Percentiles rank a stretch among this genome's conserved stretches.
These are phyloP conservation scores for Kuschelorhynchus macadamiae DNA, from an alignment of 2,888 invertebrate species.

Conservation along the genomic window DNA sequence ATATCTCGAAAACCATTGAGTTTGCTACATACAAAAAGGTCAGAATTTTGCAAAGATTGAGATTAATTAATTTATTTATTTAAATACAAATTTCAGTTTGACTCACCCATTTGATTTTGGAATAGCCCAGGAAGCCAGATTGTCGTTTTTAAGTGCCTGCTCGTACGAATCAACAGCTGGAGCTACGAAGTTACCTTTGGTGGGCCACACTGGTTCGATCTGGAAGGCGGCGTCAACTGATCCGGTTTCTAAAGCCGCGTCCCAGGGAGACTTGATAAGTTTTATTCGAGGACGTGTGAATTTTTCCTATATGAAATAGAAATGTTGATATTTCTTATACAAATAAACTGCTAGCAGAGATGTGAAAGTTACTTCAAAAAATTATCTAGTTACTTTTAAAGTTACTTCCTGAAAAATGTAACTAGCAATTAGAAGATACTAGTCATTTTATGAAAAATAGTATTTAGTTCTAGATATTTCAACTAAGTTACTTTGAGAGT, in stretches of 20 bases:
- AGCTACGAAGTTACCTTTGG: conserved; percentile 63
- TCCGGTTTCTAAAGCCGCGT: conserved; percentile 80
- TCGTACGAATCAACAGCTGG: conserved; percentile 67
- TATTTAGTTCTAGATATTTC: too few relatives aligned
- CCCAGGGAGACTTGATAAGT: conserved; percentile 79
- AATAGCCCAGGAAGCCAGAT: conserved; percentile 61
- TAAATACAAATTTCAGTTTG: too few relatives aligned
- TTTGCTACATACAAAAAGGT: too few relatives aligned
- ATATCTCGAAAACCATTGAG: too few relatives aligned
- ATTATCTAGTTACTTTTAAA: too few relatives aligned
- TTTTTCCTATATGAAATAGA: conserved; percentile 69
- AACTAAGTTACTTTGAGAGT: too few relatives aligned
- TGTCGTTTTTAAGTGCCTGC: conserved; percentile 62
- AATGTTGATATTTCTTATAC: neutral
- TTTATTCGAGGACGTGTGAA: conserved; percentile 73
- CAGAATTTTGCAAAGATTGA: too few relatives aligned
- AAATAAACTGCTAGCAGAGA: neutral
- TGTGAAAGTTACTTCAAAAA: too few relatives aligned
- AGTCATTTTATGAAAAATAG: too few relatives aligned
- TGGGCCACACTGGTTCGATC: conserved; percentile 63
- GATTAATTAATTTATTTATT: too few relatives aligned
- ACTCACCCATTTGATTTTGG: conserved; percentile 51
- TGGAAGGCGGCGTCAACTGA: conserved; percentile 80
- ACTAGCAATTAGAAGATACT: too few relatives aligned
- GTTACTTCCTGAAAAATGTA: too few relatives aligned